phyloP scores from a whole-genome alignment of 2,888 invertebrate genomes.

The Yponomeuta evonymella region DNA sequence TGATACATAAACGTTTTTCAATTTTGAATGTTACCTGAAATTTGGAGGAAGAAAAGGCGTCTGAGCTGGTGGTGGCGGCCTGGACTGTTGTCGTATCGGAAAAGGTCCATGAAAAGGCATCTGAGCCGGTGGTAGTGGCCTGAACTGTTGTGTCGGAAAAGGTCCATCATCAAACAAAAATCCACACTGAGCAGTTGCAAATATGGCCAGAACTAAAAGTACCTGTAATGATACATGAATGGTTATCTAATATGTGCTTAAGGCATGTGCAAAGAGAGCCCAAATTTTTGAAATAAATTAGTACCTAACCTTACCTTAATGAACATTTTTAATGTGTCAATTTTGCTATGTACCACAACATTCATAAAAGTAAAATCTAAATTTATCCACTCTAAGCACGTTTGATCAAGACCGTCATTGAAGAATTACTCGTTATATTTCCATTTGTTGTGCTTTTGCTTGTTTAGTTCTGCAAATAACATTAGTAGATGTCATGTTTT shows the following conservation, averaged over 20 bases:
- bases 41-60: not conserved
- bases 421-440: not conserved
- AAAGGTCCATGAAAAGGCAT: not conserved
- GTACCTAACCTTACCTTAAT: too few species aligned
- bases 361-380: not conserved
- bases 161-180: not conserved
- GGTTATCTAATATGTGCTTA: too few species aligned
- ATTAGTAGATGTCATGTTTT: not conserved
- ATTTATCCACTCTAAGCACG: not conserved
- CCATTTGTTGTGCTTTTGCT: not conserved
- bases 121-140: not conserved
- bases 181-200: not conserved
- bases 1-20: not conserved
- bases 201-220: not conserved
- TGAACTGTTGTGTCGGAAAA: not conserved
- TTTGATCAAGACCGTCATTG: not conserved
- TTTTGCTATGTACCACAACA: not conserved
- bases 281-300: too few species aligned
- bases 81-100: not conserved
- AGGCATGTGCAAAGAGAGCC: too few species aligned
- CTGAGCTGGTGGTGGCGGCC: not conserved
- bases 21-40: not conserved
- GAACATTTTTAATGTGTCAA: too few species aligned
- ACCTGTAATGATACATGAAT: not conserved
- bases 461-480: not conserved